Base-by-base conservation (phyloP, 1,140 invertebrate genomes). In the Drosophila nannoptera region DNA sequence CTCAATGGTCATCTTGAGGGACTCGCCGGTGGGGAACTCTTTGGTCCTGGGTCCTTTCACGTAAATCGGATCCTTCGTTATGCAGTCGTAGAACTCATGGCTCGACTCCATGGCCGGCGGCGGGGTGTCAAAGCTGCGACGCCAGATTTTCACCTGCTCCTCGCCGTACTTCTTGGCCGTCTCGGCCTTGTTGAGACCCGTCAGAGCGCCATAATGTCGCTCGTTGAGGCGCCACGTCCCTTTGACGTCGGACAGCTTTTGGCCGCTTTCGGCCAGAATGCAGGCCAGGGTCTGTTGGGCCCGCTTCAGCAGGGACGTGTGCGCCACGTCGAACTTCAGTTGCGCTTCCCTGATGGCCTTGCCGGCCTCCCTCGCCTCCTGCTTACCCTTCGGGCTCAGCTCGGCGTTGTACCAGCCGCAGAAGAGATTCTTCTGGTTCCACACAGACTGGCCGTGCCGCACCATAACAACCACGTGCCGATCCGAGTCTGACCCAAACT, bases 91-190 rank as follows among this genome's bases (percentile, higher is more conserved):
- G 87, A 97, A 96, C 14, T 93, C 91, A 89, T 97, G 95, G 73
- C 93, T 93, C 54, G 92, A 82, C 74, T 96, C 95, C 94, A 98
- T 96, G 4, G 95, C 90, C 72, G 97, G 97, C 62, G 97, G 97
- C 48, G 97, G 97, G 32, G 94, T 93, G 87, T 98, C 96, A 86
- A 97, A 99, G 69, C 97, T 97, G 62, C 97, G 92, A 69, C 97
- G 93, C 97, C 97, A 99, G 72, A 98, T 97, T 91, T 97, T 93
- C 2, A 97, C 94, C 91, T 95, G 94, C 33, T 95, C 95, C 89
- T 98, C 97, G 7, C 97, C 97, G 90, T 97, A 97, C 88, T 98
- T 98, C 4, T 94, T 94, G 70, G 97, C 97, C 16, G 97, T 99
- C 91, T 98, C 97, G 4, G 97, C 94, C 90, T 99, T 99, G 87